Evolutionary conservation across 2,113 vertebrate species (phyloP).

Genomic region (Rhinolophus sinicus): DNA sequence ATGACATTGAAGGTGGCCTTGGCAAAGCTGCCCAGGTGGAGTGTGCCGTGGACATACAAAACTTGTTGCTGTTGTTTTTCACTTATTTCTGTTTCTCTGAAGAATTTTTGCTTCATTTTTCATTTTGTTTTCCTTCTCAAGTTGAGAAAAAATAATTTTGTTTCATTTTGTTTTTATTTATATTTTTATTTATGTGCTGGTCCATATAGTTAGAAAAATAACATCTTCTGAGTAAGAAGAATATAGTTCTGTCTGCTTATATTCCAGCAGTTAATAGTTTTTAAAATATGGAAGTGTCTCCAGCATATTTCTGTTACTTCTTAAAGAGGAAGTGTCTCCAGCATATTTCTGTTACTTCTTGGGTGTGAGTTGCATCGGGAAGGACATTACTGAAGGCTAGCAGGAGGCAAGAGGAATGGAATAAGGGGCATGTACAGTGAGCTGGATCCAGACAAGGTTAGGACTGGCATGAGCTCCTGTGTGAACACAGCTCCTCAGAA

Average conservation of each 20-base stretch:
- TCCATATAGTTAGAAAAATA: not conserved
- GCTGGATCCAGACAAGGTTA: not conserved
- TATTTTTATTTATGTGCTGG: not conserved
- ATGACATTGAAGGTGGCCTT: constrained; percentile 94
- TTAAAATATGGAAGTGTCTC: not conserved
- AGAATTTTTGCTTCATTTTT: not conserved
- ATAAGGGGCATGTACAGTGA: no score
- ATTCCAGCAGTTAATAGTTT: not conserved
- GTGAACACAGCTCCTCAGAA: not conserved
- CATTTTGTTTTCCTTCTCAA: not conserved
- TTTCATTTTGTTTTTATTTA: not conserved
- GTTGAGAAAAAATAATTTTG: not conserved
- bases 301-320: not conserved
- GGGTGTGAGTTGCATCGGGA: not conserved
- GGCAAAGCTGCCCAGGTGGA: constrained; percentile 67
- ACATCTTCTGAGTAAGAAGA: not conserved
- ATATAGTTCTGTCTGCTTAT: not conserved
- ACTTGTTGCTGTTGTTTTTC: not conserved
- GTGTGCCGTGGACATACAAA: not conserved
- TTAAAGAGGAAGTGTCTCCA: not conserved
- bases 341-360: not conserved
- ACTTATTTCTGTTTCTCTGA: no score
- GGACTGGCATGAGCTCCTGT: not conserved
- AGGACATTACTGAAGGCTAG: not conserved
- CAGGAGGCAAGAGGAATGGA: not conserved